These are phyloP conservation scores for Astropecten irregularis DNA, from an alignment of 53 echinoderm and acorn worm species.

Conservation along the genomic window DNA sequence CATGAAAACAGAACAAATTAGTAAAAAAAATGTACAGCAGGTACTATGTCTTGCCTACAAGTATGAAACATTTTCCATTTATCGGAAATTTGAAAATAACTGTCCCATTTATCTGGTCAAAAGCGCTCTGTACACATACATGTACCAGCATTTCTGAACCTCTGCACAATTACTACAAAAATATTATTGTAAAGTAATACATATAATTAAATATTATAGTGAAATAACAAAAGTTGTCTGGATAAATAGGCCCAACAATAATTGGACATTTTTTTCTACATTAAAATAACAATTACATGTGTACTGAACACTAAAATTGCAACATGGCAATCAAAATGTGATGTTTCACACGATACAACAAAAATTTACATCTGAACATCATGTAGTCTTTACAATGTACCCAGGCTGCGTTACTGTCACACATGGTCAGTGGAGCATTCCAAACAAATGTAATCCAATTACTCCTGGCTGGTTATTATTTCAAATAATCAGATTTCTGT, in stretches of 20 bases:
- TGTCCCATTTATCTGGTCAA: too few species aligned
- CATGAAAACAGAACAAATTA: too few species aligned
- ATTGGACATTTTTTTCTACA: not conserved
- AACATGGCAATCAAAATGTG: not conserved
- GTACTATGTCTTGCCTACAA: too few species aligned
- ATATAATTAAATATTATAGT: too few species aligned
- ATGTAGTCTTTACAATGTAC: not conserved
- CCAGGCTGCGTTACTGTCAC: not conserved
- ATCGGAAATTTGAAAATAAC: too few species aligned
- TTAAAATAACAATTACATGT: not conserved
- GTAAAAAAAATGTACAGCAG: too few species aligned
- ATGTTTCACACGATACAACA: not conserved
- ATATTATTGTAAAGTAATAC: too few species aligned
- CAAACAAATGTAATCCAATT: conserved; percentile 37
- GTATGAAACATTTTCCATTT: too few species aligned
- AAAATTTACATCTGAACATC: not conserved
- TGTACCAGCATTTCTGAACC: too few species aligned
- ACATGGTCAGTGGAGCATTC: conserved; percentile 22
- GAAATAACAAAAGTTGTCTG: too few species aligned
- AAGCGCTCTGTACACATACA: too few species aligned
- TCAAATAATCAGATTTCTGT: not conserved
- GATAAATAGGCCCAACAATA: not conserved
- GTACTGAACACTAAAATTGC: not conserved
- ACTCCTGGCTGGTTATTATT: not conserved
- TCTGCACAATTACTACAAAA: too few species aligned